These are phyloP conservation scores for Heterocephalus glaber DNA, from an alignment of 2,113 vertebrate species.

Conservation along the genomic window DNA sequence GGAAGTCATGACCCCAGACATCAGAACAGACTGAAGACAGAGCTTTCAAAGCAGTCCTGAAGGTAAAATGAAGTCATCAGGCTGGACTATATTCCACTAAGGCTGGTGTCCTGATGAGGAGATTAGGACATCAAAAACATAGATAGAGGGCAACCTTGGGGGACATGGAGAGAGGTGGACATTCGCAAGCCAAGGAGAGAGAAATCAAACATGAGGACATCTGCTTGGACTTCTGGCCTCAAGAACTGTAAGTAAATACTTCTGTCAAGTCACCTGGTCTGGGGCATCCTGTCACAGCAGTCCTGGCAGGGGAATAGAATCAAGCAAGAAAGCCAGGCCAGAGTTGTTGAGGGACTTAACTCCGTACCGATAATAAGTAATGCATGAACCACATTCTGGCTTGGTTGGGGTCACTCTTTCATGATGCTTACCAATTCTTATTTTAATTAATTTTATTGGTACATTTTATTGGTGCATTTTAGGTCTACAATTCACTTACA, in stretches of 20 bases:
- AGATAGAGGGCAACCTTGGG: neutral
- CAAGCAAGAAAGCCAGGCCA: neutral
- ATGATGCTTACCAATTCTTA: neutral
- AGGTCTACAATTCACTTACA: no score
- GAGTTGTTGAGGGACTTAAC: neutral
- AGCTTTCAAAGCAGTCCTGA: neutral
- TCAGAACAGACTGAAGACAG: neutral
- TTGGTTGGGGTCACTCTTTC: neutral
- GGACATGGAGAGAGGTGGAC: neutral
- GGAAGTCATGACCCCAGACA: neutral
- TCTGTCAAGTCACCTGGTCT: neutral
- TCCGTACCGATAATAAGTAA: neutral
- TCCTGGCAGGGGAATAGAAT: neutral
- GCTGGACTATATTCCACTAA: neutral
- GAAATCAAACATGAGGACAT: neutral
- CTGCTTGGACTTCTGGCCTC: neutral
- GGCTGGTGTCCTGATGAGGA: neutral
- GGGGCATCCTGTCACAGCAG: neutral
- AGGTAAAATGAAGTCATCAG: rapidly evolving
- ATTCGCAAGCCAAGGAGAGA: neutral
- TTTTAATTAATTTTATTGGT: no score
- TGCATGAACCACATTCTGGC: neutral
- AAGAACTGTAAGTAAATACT: neutral
- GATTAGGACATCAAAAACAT: neutral
- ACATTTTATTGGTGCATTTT: no score